phyloP scores from a whole-genome alignment of 2,113 vertebrate genomes.

The Aplodontia rufa region DNA sequence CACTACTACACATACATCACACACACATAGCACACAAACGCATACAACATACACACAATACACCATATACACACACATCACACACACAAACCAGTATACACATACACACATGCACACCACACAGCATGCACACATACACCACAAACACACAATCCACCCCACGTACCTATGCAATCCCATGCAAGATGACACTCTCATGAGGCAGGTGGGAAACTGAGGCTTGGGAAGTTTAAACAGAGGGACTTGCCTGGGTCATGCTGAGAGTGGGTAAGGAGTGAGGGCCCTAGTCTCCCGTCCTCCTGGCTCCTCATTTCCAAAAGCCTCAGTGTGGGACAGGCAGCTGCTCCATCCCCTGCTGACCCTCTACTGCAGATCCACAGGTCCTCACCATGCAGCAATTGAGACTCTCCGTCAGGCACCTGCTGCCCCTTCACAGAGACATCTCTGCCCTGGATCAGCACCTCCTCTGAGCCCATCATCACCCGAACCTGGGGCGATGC shows the following conservation, averaged over 20 bases:
- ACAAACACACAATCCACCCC: neutral
- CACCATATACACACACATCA: neutral
- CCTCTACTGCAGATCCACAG: neutral
- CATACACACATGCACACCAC: neutral
- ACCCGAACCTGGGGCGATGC: constrained; percentile 83
- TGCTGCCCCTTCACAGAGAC: constrained; percentile 85
- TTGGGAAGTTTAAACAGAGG: neutral
- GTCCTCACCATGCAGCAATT: constrained; percentile 88
- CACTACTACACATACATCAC: neutral
- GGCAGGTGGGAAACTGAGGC: neutral
- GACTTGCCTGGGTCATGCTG: neutral
- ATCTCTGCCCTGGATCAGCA: constrained; percentile 80
- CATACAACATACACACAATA: neutral
- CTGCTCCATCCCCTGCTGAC: neutral
- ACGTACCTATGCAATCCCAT: neutral
- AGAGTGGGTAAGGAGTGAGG: neutral
- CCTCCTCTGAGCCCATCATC: constrained; percentile 87
- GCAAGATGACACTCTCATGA: neutral
- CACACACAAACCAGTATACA: neutral
- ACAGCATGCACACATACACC: neutral
- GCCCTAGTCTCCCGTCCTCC: neutral
- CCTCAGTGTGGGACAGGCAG: neutral
- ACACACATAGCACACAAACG: neutral
- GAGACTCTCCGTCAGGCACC: constrained; percentile 81
- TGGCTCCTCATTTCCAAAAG: neutral